Conservation (phyloP, 2,888 invertebrate species). For the Eilema depressum region DNA sequence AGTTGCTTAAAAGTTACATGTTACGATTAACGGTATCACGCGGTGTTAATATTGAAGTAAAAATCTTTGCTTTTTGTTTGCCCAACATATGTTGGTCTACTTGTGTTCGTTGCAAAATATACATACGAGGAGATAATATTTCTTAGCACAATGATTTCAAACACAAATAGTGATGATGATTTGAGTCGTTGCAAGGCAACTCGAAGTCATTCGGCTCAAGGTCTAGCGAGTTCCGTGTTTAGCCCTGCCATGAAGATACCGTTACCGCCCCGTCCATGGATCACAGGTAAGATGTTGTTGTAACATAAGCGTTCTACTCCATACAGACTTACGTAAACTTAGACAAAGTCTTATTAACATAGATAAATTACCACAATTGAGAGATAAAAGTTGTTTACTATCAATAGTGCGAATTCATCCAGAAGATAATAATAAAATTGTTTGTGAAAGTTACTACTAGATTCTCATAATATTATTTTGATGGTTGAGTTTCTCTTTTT, state of each 20-base stretch:
- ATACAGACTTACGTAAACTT: background rate
- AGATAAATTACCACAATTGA: background rate
- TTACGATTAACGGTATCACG: conserved; percentile 56
- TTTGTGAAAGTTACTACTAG: background rate
- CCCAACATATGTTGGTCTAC: conserved; percentile 76
- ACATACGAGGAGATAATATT: conserved; percentile 47
- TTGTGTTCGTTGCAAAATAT: conserved; percentile 66
- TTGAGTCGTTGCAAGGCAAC: conserved; percentile 58
- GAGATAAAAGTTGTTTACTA: background rate
- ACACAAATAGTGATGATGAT: conserved; percentile 60
- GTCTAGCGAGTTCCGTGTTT: conserved; percentile 68
- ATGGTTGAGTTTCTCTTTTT: background rate
- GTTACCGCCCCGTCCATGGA: conserved; percentile 83
- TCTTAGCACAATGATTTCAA: conserved; percentile 67
- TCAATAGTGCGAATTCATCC: background rate
- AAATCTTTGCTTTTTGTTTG: conserved; percentile 69
- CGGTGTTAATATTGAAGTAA: conserved; percentile 56
- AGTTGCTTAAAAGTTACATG: conserved; percentile 56
- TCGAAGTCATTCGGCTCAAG: conserved; percentile 82
- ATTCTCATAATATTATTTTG: background rate
- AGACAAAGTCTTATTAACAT: background rate
- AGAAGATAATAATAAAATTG: background rate
- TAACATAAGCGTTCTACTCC: background rate
- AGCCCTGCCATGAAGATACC: conserved; percentile 83
- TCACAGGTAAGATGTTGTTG: conserved; percentile 71